phyloP scores from a whole-genome alignment of 2,797 vertebrate genomes.

The Sciaenops ocellatus region DNA sequence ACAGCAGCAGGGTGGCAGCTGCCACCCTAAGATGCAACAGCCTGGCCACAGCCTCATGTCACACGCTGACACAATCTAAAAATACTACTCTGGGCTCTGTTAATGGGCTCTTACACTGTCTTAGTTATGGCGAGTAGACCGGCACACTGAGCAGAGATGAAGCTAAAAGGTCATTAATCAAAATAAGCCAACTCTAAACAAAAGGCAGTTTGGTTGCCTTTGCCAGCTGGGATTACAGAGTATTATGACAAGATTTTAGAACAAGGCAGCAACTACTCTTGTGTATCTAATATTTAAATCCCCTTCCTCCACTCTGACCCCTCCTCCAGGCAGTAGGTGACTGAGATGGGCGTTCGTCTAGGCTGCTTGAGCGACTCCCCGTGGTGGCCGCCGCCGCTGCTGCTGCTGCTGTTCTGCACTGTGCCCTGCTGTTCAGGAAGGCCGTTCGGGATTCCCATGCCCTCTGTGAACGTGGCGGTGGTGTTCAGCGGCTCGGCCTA shows the following conservation, averaged over 20 bases:
- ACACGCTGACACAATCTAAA: slow-evolving; percentile 69
- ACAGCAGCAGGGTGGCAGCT: slow-evolving; percentile 78
- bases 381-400: slow-evolving; percentile 79
- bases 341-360: slow-evolving; percentile 87
- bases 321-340: slow-evolving; percentile 84
- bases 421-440: slow-evolving; percentile 74
- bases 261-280: background rate
- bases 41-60: slow-evolving; percentile 56
- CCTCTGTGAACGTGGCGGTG: slow-evolving; percentile 92
- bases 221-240: slow-evolving; percentile 39
- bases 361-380: slow-evolving; percentile 82
- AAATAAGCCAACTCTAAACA: slow-evolving; percentile 62
- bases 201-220: slow-evolving; percentile 42
- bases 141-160: slow-evolving; percentile 42
- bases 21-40: slow-evolving; percentile 74
- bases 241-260: slow-evolving; percentile 61
- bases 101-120: slow-evolving; percentile 72
- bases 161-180: slow-evolving; percentile 63
- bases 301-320: slow-evolving; percentile 16
- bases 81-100: slow-evolving; percentile 59
- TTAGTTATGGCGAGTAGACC: slow-evolving; percentile 39
- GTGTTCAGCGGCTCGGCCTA: slow-evolving; percentile 94
- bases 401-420: slow-evolving; percentile 73
- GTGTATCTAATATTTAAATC: slow-evolving; percentile 43
- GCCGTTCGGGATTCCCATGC: slow-evolving; percentile 82